phyloP scores from a whole-genome alignment of 2,797 vertebrate species.

The Ibycter americanus region DNA sequence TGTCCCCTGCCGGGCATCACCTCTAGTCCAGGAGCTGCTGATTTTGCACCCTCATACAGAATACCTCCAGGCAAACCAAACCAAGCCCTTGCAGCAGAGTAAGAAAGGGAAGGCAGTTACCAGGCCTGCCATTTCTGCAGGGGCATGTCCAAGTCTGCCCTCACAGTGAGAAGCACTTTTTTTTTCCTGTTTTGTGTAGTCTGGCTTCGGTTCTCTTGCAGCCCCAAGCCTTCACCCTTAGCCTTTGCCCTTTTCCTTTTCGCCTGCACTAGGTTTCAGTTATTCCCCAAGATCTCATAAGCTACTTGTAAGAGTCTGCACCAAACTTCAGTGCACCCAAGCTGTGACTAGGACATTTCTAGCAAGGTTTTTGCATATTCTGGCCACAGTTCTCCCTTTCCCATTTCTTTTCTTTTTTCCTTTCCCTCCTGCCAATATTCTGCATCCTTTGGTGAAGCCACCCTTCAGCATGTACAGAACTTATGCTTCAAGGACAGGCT shows the following conservation, averaged over 20 bases:
- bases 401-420: neutral
- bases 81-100: neutral
- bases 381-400: neutral
- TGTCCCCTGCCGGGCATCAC: neutral
- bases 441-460: neutral
- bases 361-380: neutral
- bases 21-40: neutral
- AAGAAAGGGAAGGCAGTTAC: neutral
- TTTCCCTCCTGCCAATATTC: neutral
- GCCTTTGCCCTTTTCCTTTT: neutral
- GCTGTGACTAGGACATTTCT: neutral
- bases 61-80: neutral
- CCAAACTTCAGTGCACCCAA: neutral
- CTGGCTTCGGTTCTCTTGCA: neutral
- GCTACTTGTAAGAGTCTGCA: neutral
- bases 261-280: neutral
- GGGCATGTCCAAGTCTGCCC: neutral
- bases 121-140: neutral
- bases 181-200: neutral
- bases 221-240: neutral
- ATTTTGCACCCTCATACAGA: neutral
- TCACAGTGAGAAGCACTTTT: neutral
- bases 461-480: neutral
- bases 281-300: neutral
- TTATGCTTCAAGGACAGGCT: neutral